phyloP scores from a whole-genome alignment of 2,888 invertebrate genomes.

The Xylophagus ater region DNA sequence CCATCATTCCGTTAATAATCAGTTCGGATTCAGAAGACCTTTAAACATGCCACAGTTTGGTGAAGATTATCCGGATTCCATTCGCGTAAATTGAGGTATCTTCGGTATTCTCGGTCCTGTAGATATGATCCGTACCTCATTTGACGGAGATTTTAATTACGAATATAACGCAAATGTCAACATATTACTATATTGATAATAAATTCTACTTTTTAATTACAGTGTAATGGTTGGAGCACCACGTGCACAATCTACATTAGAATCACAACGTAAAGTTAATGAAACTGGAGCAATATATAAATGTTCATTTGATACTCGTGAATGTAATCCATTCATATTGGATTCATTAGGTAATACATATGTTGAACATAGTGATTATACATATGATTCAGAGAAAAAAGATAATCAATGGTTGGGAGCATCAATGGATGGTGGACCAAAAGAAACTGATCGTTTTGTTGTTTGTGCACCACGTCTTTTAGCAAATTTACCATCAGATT shows the following conservation, averaged over 20 bases:
- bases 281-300: conserved; percentile 47
- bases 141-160: too few species aligned
- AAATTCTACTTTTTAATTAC: conserved; percentile 17
- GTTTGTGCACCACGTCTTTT: conserved; percentile 38
- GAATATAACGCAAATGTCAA: too few species aligned
- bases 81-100: background rate
- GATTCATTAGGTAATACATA: conserved; percentile 32
- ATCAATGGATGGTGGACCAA: conserved; percentile 39
- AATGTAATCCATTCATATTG: conserved; percentile 37
- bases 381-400: conserved; percentile 34
- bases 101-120: background rate
- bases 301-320: conserved; percentile 31
- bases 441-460: conserved; percentile 36
- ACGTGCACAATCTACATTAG: conserved; percentile 40
- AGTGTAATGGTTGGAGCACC: conserved; percentile 47
- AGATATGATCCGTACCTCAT: too few species aligned
- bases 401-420: conserved; percentile 43
- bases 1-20: too few species aligned
- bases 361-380: conserved; percentile 27
- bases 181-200: too few species aligned
- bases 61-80: too few species aligned
- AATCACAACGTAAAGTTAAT: conserved; percentile 31
- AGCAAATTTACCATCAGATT: conserved; percentile 26
- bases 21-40: too few species aligned
- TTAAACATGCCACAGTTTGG: too few species aligned